Evolutionary conservation across 2,113 vertebrate genomes (phyloP), one percentile per base, ranked within the genome.

Genomic region (Centropus bengalensis): DNA sequence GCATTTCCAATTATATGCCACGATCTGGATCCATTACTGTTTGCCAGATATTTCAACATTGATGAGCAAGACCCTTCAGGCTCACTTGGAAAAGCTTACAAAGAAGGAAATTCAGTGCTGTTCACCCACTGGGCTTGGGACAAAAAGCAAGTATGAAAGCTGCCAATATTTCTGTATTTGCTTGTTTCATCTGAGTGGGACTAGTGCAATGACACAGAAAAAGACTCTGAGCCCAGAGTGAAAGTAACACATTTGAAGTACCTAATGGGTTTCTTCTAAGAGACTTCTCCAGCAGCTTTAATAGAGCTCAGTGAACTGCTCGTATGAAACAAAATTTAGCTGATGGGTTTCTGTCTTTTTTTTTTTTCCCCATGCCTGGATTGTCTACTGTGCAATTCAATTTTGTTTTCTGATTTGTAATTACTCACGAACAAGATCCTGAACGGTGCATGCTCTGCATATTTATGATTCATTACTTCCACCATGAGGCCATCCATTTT

Each of bases 201-300:
- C 80, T 89, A 89, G 81, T 94, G 92, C 82, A 94, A 76, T 94
- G 94, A 97, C 70, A 95, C 75, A 95, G 95, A 96, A 96, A 96
- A 97, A 94, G 74, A 79, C 86, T 89, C 69, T 67, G 83, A 95
- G 82, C 85, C 89, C 88, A 94, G 83, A 96, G 86, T 27, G 73
- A 96, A 96, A 96, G 93, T 84, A 79, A 78, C 90, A 94, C 87
- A 96, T 79, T 96, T 97, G 89, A 96, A 97, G 93, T 96, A 86
- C 88, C 95, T 94, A 94, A 94, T 96, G 90, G 86, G 22, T 82
- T 94, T 95, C 93, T 96, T 94, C 89, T 94, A 91, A 69, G 70
- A 95, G 84, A 91, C 91, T 95, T 96, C 87, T 91, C 69, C 78
- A 92, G 58, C 84, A 84, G 91, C 47, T 95, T 83, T 91, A 93